A percentile compares a stretch with the other conserved stretches of the same genome.
Conservation (phyloP, 2,113 vertebrate genomes). For the Himantopus leucocephalus region DNA sequence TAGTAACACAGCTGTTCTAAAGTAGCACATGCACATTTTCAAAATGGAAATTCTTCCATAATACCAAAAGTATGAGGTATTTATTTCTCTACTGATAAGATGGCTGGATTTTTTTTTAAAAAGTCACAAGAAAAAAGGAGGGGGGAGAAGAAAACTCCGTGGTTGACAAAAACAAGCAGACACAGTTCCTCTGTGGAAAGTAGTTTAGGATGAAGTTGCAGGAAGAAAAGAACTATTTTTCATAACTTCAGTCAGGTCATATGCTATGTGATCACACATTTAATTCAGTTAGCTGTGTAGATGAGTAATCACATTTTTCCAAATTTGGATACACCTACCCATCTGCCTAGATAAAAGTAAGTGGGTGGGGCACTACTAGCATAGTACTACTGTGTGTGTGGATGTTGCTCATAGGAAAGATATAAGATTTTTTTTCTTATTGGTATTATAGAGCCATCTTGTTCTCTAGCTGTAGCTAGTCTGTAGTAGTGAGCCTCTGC, state of each 20-base stretch:
- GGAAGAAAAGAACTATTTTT: not conserved
- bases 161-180: not conserved
- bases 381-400: not conserved
- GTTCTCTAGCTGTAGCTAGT: not conserved
- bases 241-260: not conserved
- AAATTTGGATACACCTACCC: conserved; percentile 11
- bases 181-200: not conserved
- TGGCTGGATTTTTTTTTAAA: not conserved
- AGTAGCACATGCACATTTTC: not conserved
- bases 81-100: not conserved
- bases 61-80: not conserved
- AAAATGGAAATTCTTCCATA: not conserved
- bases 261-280: conserved; percentile 26
- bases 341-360: not conserved
- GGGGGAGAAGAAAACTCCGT: fast-evolving
- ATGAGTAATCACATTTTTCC: conserved; percentile 10
- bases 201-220: not conserved
- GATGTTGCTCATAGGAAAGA: not conserved
- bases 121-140: not conserved
- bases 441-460: not conserved
- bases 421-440: not conserved
- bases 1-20: not conserved
- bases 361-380: not conserved
- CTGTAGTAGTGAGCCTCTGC: not conserved
- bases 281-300: not conserved